Evolutionary conservation across 2,797 vertebrate genomes (phyloP), one percentile per base, ranked within the genome.

Genomic region (Danionella dracula): DNA sequence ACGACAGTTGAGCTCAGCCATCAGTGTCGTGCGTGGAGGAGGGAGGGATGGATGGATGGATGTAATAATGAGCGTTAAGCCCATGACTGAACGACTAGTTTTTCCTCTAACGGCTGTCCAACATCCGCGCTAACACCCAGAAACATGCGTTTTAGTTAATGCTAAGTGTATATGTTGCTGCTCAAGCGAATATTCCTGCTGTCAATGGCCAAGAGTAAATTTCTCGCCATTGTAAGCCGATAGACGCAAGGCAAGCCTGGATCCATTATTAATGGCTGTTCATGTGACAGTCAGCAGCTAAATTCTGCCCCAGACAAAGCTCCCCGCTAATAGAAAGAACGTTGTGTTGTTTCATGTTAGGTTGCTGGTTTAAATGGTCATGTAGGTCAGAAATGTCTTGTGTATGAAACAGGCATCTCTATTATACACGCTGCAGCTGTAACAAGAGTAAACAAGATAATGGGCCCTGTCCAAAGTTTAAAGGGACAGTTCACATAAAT

Each of bases 191-290:
- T 2, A 27, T 1, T 19, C 21, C 27, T 20, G 32, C 4, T 31
- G 53, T 38, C 27, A 11, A 20, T 37, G 9, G 53, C 60, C 41
- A 27, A 31, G 19, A n/a, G 35, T 29, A 10, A 41, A 41, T 72
- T 70, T 38, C 51, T 55, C 55, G 15, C 8, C n/a, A 38, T 50
- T 79, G 83, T 85, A 88, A 87, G 76, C 76, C 76, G 84, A 86
- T 85, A 78, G 85, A 81, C 76, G 73, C 65, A 51, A 12, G 73
- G 54, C 73, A 53, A 78, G 64, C 75, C 76, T 56, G 46, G 57
- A 83, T 88, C 76, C 70, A 90, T 89, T 86, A 90, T 89, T 89
- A 73, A 89, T 83, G 81, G 70, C 78, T 80, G 81, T 66, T 51
- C 66, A 59, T 68, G 66, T 68, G 66, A 68, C 57, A 59, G 56